Evolutionary conservation across 2,797 vertebrate species (phyloP), one percentile per base, ranked within the genome.

Genomic region (Odontamblyopus rebecca): DNA sequence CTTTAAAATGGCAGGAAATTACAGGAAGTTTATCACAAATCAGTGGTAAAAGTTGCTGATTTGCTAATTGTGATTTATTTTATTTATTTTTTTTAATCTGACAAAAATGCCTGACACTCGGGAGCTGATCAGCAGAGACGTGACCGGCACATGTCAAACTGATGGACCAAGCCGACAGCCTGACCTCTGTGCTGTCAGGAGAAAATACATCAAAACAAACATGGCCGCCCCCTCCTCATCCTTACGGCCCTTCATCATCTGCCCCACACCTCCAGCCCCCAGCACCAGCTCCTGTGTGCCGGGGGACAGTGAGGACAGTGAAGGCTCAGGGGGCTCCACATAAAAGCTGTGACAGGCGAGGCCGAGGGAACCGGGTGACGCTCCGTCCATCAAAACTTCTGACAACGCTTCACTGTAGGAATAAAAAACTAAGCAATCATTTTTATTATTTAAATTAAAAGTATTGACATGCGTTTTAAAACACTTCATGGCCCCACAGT

Each of bases 61-160:
- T 23, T 23, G 23, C 30, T 30, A 30, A 30, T 30, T 30, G 30
- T 30, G 23, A 23, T 23, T 1, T 23, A 0, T 23, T 23, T 23
- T 23, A 0, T 23, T 23, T 23, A n/a, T n/a, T 23, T 23, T 23
- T 23, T 23, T 23, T 23, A 23, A 23, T 23, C 23, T 23, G 23
- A 23, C 23, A 23, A 23, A 23, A 23, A 23, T 23, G 23, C 23
- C 23, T 23, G 23, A 23, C 79, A 78, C 82, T 75, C 68, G 57
- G 74, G 67, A 66, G 78, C 79, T 89, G 73, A 86, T 86, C 82
- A 81, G 48, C 68, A 78, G 75, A 84, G 83, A 86, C 72, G 73
- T 44, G 2, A 66, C 62, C 75, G 85, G 76, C 80, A 81, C 38
- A 61, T 82, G 78, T 85, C 81, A 77, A 71, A 81, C 68, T 86